Percentiles rank a stretch among this genome's conserved stretches.
Conservation (phyloP, 2,113 vertebrate genomes). For the Chroicocephalus ridibundus region DNA sequence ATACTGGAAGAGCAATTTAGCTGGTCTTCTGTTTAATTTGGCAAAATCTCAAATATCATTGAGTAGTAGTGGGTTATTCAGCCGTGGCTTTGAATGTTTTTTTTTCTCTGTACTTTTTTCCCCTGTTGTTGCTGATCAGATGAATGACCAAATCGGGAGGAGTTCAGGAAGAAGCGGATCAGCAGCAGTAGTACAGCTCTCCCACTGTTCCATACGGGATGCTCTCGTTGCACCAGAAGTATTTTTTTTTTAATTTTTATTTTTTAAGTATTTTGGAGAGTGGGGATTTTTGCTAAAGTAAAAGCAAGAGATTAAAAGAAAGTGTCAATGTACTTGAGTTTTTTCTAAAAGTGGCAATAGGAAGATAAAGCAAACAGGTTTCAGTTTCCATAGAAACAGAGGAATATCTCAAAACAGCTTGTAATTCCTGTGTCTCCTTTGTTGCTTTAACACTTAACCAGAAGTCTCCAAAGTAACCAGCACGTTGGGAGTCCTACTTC, state of each 20-base stretch:
- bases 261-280: background rate
- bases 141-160: background rate
- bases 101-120: background rate
- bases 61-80: background rate
- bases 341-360: background rate
- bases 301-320: background rate
- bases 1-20: background rate
- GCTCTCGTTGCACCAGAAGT: background rate
- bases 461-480: background rate
- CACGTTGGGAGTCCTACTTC: background rate
- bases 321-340: background rate
- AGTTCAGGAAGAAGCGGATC: background rate
- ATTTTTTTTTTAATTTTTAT: background rate
- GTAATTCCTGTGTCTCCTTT: background rate
- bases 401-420: background rate
- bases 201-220: fast-evolving
- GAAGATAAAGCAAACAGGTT: background rate
- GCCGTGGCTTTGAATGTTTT: background rate
- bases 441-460: background rate
- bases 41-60: background rate
- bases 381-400: background rate
- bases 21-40: background rate
- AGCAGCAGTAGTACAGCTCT: background rate
- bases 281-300: background rate
- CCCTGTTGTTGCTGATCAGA: background rate